Evolutionary conservation across 2,797 vertebrate genomes (phyloP).

Genomic region (Tangara arthus): DNA sequence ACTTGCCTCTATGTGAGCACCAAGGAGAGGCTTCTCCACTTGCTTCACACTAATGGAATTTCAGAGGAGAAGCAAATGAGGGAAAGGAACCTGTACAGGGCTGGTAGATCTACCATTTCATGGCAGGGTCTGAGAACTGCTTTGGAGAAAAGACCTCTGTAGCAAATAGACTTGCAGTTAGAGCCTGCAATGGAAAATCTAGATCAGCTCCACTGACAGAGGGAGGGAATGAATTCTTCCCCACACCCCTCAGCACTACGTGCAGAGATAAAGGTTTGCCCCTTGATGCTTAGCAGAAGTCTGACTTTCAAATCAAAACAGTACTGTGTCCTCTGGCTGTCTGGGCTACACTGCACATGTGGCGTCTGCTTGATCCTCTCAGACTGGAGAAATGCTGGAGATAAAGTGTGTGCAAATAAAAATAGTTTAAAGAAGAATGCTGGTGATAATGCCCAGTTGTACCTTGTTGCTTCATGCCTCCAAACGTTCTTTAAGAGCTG

Average conservation of each 20-base stretch:
- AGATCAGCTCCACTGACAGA: not conserved
- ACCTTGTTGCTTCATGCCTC: slow-evolving; percentile 18
- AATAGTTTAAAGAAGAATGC: slow-evolving; percentile 59
- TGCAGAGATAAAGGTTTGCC: slow-evolving; percentile 55
- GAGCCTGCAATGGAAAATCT: not conserved
- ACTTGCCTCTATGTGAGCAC: not conserved
- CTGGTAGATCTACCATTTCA: not conserved
- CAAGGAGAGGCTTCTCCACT: not conserved
- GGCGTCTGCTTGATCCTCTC: slow-evolving; percentile 35
- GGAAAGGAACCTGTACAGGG: not conserved
- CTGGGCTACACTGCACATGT: not conserved
- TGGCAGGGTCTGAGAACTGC: not conserved
- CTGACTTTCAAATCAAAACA: slow-evolving; percentile 50
- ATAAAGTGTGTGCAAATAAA: slow-evolving; percentile 40
- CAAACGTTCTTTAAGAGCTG: not conserved
- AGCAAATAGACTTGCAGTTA: not conserved
- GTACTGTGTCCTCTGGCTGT: slow-evolving; percentile 34
- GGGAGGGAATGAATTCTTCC: not conserved
- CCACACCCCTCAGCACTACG: not conserved
- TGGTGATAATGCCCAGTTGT: not conserved
- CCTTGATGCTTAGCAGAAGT: slow-evolving; percentile 47
- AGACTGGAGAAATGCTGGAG: slow-evolving; percentile 41
- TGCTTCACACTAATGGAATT: not conserved
- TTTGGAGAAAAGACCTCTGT: not conserved
- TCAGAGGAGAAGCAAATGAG: not conserved